A percentile compares a stretch with the other conserved stretches of the same genome.
phyloP scores from a whole-genome alignment of 2,797 vertebrate genomes.

The Sebastes melanostomus region DNA sequence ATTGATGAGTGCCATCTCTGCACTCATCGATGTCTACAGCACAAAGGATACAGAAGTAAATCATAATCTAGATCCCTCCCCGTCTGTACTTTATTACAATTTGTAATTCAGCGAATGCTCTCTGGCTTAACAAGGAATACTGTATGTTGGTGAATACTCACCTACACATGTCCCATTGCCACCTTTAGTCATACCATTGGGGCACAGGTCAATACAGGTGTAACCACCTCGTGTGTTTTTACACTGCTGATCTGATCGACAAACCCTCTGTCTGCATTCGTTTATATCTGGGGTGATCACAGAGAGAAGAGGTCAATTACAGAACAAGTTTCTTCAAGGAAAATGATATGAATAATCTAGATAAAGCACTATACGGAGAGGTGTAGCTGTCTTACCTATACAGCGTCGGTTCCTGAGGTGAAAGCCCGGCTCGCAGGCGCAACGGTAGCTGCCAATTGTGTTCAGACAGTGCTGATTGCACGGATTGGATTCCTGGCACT shows the following conservation, averaged over 20 bases:
- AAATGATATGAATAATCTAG: neutral
- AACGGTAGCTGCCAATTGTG: conserved; percentile 94
- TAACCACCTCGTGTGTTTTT: conserved; percentile 96
- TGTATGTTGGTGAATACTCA: conserved; percentile 70
- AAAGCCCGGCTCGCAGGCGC: conserved; percentile 94
- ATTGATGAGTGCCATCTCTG: conserved; percentile 91
- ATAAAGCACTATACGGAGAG: neutral
- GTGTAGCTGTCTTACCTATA: conserved; percentile 80
- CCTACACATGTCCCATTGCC: conserved; percentile 92
- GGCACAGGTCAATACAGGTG: conserved; percentile 95
- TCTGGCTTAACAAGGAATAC: neutral
- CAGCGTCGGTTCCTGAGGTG: conserved; percentile 93
- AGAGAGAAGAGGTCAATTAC: neutral
- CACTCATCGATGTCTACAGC: conserved; percentile 93
- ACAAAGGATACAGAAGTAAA: neutral
- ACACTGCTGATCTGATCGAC: conserved; percentile 93
- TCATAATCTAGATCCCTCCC: neutral
- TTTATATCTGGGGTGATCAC: conserved; percentile 87
- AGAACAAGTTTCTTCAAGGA: neutral
- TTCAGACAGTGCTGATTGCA: conserved; percentile 96
- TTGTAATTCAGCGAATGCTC: neutral
- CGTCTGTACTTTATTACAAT: neutral
- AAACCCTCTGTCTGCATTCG: conserved; percentile 94
- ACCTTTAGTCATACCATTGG: conserved; percentile 91
- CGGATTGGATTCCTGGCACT: conserved; percentile 91